These are phyloP conservation scores for Megaceryle maxima DNA, from an alignment of 2,113 vertebrate genomes.

Conservation along the genomic window DNA sequence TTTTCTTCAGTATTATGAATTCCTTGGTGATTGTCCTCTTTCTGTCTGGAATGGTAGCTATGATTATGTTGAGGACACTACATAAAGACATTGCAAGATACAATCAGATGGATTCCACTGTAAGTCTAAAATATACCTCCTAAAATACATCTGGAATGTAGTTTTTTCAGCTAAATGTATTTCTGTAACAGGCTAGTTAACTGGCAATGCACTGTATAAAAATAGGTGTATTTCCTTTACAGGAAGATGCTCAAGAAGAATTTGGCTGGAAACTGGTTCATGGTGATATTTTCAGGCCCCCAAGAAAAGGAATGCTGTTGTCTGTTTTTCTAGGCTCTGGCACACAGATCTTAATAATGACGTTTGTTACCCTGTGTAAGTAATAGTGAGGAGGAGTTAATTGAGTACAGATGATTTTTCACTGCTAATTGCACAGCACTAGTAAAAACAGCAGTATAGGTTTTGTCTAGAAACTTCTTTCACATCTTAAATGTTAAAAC, in stretches of 20 bases:
- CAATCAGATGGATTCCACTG: conserved; percentile 93
- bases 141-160: background rate
- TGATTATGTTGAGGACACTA: conserved; percentile 97
- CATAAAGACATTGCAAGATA: conserved; percentile 99
- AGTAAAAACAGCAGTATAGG: background rate
- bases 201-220: background rate
- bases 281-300: conserved; percentile 86
- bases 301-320: conserved; percentile 93
- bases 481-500: background rate
- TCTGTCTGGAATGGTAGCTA: conserved; percentile 98
- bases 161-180: background rate
- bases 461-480: background rate
- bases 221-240: conserved; percentile 68
- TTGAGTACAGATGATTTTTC: background rate
- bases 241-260: conserved; percentile 93
- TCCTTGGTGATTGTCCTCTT: conserved; percentile 98
- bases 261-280: conserved; percentile 89
- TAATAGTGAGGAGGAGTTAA: background rate
- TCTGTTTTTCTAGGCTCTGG: conserved; percentile 97
- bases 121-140: conserved; percentile 63
- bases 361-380: conserved; percentile 98
- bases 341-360: conserved; percentile 98
- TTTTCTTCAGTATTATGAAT: conserved; percentile 91
- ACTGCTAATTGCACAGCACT: background rate
- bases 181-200: background rate